Conservation (phyloP, 2,113 vertebrate genomes). For the Austrofundulus limnaeus region DNA sequence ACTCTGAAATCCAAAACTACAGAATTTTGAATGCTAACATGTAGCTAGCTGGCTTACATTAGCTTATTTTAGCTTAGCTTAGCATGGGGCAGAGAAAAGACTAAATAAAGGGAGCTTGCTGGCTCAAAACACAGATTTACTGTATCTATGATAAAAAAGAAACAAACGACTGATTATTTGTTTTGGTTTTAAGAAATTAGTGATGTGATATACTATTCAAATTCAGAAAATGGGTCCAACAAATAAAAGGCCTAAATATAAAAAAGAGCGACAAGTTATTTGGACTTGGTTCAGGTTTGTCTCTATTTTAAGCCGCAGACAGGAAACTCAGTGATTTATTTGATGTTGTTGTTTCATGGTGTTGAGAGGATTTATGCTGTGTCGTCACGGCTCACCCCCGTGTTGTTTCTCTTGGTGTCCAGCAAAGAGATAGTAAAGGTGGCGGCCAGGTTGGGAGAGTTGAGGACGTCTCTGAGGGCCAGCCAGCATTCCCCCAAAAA, state of each 20-base stretch:
- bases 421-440: constrained; percentile 86
- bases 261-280: not conserved
- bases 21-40: no score
- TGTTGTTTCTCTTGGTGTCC: constrained; percentile 89
- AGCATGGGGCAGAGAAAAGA: no score
- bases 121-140: no score
- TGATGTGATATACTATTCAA: no score
- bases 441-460: constrained; percentile 83
- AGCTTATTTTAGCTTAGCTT: no score
- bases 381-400: constrained; percentile 78
- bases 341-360: not conserved
- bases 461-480: constrained; percentile 85
- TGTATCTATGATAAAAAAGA: no score
- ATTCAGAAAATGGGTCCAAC: no score
- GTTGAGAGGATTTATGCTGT: constrained; percentile 11
- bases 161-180: no score
- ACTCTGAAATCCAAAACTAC: no score
- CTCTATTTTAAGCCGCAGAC: constrained; percentile 35
- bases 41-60: no score
- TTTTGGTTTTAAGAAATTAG: no score
- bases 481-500: constrained; percentile 89
- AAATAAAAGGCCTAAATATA: not conserved
- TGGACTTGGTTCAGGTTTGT: constrained; percentile 2
- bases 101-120: no score
- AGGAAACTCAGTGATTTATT: constrained; percentile 40